Evolutionary conservation across 2,113 vertebrate genomes (phyloP), one percentile per base, ranked within the genome.

Genomic region (Baryphthengus martii): DNA sequence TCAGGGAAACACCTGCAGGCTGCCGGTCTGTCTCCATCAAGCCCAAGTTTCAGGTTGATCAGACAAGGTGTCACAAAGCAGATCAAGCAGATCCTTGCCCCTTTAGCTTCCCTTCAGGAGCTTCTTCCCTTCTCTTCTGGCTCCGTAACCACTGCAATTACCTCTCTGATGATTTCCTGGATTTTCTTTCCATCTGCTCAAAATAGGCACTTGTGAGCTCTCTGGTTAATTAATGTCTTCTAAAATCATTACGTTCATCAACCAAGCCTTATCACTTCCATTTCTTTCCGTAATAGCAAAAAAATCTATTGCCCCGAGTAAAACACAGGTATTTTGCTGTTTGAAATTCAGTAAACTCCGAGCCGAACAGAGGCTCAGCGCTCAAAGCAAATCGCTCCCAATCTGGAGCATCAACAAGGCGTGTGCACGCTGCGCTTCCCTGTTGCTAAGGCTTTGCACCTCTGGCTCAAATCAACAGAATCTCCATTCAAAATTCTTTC

Each of bases 211-310:
- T 97, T 90, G 86, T 81, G 89, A 93, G 89, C 89, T 90, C 93
- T 95, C 83, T 67, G 68, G 73, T 95, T 96, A 96, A 97, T 96
- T 95, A 96, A 95, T 87, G 89, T 81, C 77, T 89, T 97, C 95
- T 87, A 92, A 97, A 96, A 95, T 95, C 94, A 94, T 96, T 88
- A 96, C 39, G 85, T 89, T 95, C 95, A 96, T 92, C 93, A 95
- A 49, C 87, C 77, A 67, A 95, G 89, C 67, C 94, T 95, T 87
- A 84, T 75, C 70, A 14, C 87, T 91, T 78, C 91, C 61, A 85
- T 84, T 95, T 93, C 78, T 81, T 62, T 33, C 39, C 86, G 37
- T 76, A 89, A 75, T 7, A 97, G 80, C 73, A 70, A 92, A 87
- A 70, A 92, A 87, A 77, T 75, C 81, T 61, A 87, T 95, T 62